Base-by-base conservation (phyloP, 2,113 vertebrate species). In the Anas platyrhynchos region DNA sequence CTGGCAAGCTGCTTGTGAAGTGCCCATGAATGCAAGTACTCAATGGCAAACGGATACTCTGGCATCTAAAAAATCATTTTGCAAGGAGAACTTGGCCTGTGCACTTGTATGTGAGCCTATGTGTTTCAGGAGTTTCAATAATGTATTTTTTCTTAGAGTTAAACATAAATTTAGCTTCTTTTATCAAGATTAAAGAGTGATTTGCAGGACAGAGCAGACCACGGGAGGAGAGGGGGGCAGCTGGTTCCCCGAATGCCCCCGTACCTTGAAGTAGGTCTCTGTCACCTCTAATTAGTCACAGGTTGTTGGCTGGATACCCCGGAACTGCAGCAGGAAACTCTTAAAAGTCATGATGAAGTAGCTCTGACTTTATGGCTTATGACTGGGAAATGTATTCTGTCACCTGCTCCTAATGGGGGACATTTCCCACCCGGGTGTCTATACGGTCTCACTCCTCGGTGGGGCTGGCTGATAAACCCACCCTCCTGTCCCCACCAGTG, bases 241-340 rank as follows among this genome's bases (percentile, higher is more conserved):
- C 17, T 50, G 61, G 34, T 73, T 86, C 67, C 88, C 11, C 22
- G 7, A 75, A 31, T 1, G 5, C 8, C 26, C 50, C 74, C 1
- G 0, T 29, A 48, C 43, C 71, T 88, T n/a, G 27, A 13, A 22
- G 56, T 74, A 65, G 31, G 17, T 65, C 69, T 36, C 55, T 48
- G 46, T 44, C 76, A 56, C 66, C 72, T 80, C 67, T 11, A 58
- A 13, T 65, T 21, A 26, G 29, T 41, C 38, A 22, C 90, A 68
- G 80, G 12, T 8, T 38, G 59, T 78, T 82, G 86, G 85, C 83
- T 44, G 77, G 76, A 62, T 15, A 21, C 50, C 69, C 93, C 34
- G 79, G 79, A 88, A 68, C 67, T n/a, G 43, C 79, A 58, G 83
- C 68, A 81, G 91, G 91, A 83, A 91, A 58, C 76, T 61, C 66